Evolutionary conservation across 1,140 invertebrate genomes (phyloP).

Genomic region (Bilobella aurantiaca): DNA sequence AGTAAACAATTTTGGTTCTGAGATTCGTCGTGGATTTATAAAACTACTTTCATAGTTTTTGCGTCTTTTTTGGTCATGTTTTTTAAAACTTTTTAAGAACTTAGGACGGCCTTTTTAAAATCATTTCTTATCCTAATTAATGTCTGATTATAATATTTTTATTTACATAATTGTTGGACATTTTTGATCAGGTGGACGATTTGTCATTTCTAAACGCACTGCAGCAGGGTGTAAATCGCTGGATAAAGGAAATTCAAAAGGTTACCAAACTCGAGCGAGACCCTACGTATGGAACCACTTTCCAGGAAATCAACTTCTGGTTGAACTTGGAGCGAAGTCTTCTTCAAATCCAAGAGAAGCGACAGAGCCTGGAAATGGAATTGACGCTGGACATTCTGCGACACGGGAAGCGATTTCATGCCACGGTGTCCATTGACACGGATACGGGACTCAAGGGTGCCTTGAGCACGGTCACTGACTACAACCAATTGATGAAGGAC

Average conservation of each 20-base stretch:
- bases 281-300: slow-evolving; percentile 82
- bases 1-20: too few relatives aligned
- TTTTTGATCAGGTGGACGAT: slow-evolving; percentile 62
- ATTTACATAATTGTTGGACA: not conserved
- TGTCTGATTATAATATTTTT: too few relatives aligned
- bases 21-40: too few relatives aligned
- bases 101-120: too few relatives aligned
- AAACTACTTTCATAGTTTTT: too few relatives aligned
- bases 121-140: too few relatives aligned
- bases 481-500: slow-evolving; percentile 98
- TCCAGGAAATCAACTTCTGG: slow-evolving; percentile 99
- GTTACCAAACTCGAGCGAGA: slow-evolving; percentile 96
- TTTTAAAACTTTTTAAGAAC: too few relatives aligned
- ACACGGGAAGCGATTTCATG: slow-evolving; percentile 96
- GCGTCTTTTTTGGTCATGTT: too few relatives aligned
- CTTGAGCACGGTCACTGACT: slow-evolving; percentile 93
- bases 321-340: slow-evolving; percentile 95
- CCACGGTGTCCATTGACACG: slow-evolving; percentile 96
- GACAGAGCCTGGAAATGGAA: slow-evolving; percentile 84
- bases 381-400: slow-evolving; percentile 94
- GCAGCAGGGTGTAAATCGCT: slow-evolving; percentile 93
- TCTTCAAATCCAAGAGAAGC: slow-evolving; percentile 91
- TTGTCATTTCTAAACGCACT: slow-evolving; percentile 92
- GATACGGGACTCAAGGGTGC: slow-evolving; percentile 96
- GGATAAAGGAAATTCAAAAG: slow-evolving; percentile 99